Base-by-base conservation (phyloP, 2,888 invertebrate species). In the Strigamia maritima region DNA sequence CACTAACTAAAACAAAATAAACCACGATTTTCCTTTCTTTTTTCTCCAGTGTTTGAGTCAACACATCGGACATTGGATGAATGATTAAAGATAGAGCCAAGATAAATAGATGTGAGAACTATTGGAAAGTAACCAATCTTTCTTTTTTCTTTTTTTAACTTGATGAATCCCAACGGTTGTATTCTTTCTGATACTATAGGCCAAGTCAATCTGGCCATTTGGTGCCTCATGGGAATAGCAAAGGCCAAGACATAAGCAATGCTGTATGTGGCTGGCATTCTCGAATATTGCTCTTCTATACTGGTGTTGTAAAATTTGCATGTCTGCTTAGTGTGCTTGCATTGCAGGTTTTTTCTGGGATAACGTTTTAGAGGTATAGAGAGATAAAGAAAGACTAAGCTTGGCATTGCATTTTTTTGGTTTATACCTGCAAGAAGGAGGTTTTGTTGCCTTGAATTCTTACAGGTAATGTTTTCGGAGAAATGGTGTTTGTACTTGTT, bases 151-250 rank as follows among this genome's bases (percentile, higher is more conserved):
- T 2, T 16, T 12, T 14, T 2, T 2, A 40, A 16, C 40, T 19
- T 12, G 19, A 19, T 60, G n/a, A 24, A 60, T 60, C 60, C 60
- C 60, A 60, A 16, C 8, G 60, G 60, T 22, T 60, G 22, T 60
- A n/a, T n/a, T n/a, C 60, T 22, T 6, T 60, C 8, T 40, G 22
- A 2, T 12, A 3, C 7, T 7, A n/a, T n/a, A 60, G 60, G 60
- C 60, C 60, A 60, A 60, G 60, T 60, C 60, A 60, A 60, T 60
- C 60, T 19, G 60, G 60, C 60, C 22, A 60, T 60, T 60, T 60
- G 22, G n/a, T 60, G 60, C 10, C 60, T 60, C n/a, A 19, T 19
- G 60, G 40, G 40, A 40, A 40, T 40, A 6, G 40, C 40, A 40
- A 19, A 60, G 60, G 60, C 60, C 60, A 60, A 16, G 60, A 6